Base-by-base conservation (phyloP, 2,797 vertebrate genomes). In the Myotis findleyi region DNA sequence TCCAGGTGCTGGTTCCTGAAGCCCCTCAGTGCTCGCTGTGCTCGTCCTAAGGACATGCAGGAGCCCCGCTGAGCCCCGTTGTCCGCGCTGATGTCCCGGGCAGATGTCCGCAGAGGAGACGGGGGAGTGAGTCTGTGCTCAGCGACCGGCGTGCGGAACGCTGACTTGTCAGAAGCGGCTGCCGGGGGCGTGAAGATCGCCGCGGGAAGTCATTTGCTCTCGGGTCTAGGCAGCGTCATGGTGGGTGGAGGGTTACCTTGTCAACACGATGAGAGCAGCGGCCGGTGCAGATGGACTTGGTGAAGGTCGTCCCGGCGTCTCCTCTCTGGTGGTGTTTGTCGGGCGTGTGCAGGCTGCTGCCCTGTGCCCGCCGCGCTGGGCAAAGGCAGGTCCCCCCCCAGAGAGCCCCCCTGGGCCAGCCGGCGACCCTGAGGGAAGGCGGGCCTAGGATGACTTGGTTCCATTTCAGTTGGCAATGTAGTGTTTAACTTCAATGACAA, bases 401-500 rank as follows among this genome's bases (percentile, higher is more conserved):
- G 57, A 9, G 71, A 79, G 13, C 38, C 49, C 5, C 47, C 23
- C 81, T 23, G 2, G 16, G 68, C 25, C 44, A 20, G 53, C 18
- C 0, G 12, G 47, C 36, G 17, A 1, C 38, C 47, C 41, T 3
- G 27, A 79, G 44, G 47, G 18, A 7, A 77, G 41, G n/a, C 27
- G 33, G 20, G 93, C 80, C 68, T 21, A 51, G 33, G 86, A 93
- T 84, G 84, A 79, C 89, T 68, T 44, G 87, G 93, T 91, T 95
- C 96, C 90, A 23, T 97, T 85, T 97, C 23, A 92, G 95, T 68
- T 88, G 94, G 25, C 73, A 38, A 62, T 82, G 90, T 66, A 92
- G 95, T 89, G 38, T 90, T 98, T 97, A 97, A 75, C 87, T 93
- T 95, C 96, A 95, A 93, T 90, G 80, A 94, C 92, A 91, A 83